These are phyloP conservation scores for Rhyzopertha dominica DNA, from an alignment of 1,140 invertebrate species.

Conservation along the genomic window DNA sequence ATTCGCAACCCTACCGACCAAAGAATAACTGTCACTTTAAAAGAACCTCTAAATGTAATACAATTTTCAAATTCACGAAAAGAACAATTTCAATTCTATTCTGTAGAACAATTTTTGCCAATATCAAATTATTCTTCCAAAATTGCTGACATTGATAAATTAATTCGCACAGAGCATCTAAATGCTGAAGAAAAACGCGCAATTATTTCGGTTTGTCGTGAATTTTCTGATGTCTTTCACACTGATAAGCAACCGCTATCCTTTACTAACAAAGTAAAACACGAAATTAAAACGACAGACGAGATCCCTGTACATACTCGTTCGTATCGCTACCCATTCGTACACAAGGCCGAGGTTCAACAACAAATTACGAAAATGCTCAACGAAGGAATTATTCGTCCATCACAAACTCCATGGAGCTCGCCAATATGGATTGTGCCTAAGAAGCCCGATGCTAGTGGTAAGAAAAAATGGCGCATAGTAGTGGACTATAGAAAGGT, in stretches of 20 bases:
- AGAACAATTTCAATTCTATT: slow-evolving; percentile 4
- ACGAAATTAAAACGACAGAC: slow-evolving; percentile 31
- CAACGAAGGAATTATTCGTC: slow-evolving; percentile 33
- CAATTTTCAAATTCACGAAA: background rate
- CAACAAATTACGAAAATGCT: slow-evolving; percentile 36
- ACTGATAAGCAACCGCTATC: slow-evolving; percentile 15
- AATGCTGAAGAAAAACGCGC: slow-evolving; percentile 23
- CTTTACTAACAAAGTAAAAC: slow-evolving; percentile 26
- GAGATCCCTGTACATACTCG: slow-evolving; percentile 35
- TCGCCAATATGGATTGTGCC: slow-evolving; percentile 39
- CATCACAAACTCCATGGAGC: slow-evolving; percentile 40
- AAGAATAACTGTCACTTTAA: slow-evolving; percentile 6
- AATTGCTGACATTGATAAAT: too few species aligned
- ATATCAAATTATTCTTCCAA: too few species aligned
- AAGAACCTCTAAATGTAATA: slow-evolving; percentile 1
- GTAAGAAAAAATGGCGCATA: slow-evolving; percentile 23
- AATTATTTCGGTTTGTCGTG: slow-evolving; percentile 21
- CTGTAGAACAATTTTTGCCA: background rate
- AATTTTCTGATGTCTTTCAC: slow-evolving; percentile 28
- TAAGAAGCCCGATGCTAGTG: slow-evolving; percentile 26
- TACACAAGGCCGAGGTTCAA: slow-evolving; percentile 37
- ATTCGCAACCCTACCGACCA: slow-evolving; percentile 5
- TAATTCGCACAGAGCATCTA: too few species aligned
- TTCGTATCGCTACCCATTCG: slow-evolving; percentile 37
- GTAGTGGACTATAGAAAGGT: too few species aligned